phyloP scores from a whole-genome alignment of 53 echinoderm and acorn worm species.

The Henricia sp. region DNA sequence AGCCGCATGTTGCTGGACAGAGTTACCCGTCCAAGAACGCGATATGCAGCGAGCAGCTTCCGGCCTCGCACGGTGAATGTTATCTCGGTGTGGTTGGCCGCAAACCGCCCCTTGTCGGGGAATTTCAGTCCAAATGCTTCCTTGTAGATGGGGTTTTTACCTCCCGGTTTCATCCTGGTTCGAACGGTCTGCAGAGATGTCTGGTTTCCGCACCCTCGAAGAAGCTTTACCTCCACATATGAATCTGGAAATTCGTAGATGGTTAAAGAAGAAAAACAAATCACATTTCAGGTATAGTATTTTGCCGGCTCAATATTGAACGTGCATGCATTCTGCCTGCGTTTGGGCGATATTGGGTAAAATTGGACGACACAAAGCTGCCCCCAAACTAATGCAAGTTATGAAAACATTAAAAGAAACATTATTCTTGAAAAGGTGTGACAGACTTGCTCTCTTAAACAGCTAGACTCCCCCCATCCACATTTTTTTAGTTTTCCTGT shows the following conservation, averaged over 20 bases:
- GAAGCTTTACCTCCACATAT: conserved; percentile 40
- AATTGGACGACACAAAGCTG: no score
- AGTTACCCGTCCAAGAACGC: conserved; percentile 26
- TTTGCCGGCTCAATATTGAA: no score
- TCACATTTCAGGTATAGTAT: no score
- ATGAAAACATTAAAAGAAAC: no score
- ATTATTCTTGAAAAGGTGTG: no score
- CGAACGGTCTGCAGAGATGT: conserved; percentile 21
- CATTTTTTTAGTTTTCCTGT: no score
- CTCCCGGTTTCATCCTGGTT: conserved; percentile 38
- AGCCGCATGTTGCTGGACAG: conserved; percentile 38
- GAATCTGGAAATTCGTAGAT: conserved; percentile 13
- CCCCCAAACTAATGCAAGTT: no score
- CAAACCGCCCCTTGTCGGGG: background rate
- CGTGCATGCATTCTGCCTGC: no score
- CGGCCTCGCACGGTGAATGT: conserved; percentile 36
- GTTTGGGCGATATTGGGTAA: no score
- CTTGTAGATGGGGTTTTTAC: conserved; percentile 64
- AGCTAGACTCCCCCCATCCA: no score
- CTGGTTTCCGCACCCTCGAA: background rate
- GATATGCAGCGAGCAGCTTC: background rate
- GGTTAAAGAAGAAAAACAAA: no score
- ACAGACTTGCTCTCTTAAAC: no score
- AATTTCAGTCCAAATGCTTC: conserved; percentile 54
- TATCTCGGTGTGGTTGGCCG: conserved; percentile 10